Evolutionary conservation across 2,113 vertebrate genomes (phyloP), one percentile per base, ranked within the genome.

Genomic region (Todiramphus chloris): DNA sequence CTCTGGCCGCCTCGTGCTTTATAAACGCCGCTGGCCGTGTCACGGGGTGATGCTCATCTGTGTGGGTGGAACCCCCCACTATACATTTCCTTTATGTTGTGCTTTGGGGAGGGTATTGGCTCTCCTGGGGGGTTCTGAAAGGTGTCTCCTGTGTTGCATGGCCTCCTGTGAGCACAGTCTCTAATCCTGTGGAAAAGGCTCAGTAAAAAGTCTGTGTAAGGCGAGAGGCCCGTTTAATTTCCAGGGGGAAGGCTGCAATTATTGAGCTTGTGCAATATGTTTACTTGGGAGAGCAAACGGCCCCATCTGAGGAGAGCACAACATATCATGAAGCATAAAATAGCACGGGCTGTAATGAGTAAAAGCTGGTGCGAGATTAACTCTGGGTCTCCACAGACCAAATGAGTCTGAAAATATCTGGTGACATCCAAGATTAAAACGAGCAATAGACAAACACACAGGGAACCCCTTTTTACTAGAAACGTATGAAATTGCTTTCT

Each of bases 71-170:
- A 15, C 20, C 6, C 31, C 5, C 5, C 3, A 21, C 44, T 8
- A 0, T 9, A 18, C 11, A 2, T 15, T 21, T 16, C 53, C 83
- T n/a, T 43, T 33, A 4, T 30, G 0, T 9, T 30, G 74, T 2
- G 4, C 62, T 30, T 10, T 33, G 70, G 62, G 48, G 24, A 82
- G 58, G 80, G 10, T 9, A 4, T 24, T 20, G 0, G 70, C 63
- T 11, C 1, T 19, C 59, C 10, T 16, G 2, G 56, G 1, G 35
- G 51, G 6, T 56, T 25, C 62, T 51, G 7, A 1, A 2, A 24
- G 58, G 2, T n/a, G 2, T n/a, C 19, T 37, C 21, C 28, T 1
- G 7, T n/a, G 41, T 18, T 18, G 7, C 3, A 0, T 33, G 50
- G 43, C 48, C 63, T 64, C 33, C 37, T 39, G 48, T 4, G 35